Conservation (phyloP, 2,113 vertebrate genomes). For the Corvus cornix region DNA sequence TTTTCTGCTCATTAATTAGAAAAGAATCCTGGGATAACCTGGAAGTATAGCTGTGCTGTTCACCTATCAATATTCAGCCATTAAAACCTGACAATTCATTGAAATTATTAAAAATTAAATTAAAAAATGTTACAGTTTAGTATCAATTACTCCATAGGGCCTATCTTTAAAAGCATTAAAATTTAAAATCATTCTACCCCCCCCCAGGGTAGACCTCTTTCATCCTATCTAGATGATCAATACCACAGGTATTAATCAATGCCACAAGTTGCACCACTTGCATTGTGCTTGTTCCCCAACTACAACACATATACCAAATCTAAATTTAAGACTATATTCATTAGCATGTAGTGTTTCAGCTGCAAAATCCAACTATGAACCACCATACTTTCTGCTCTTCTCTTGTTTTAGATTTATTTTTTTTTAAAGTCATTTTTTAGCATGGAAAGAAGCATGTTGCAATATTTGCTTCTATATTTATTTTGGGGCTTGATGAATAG, state of each 20-base stretch:
- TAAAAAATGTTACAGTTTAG: background rate
- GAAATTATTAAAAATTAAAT: background rate
- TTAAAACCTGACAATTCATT: background rate
- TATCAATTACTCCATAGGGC: background rate
- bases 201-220: background rate
- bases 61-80: background rate
- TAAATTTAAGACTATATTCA: background rate
- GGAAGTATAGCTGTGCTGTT: background rate
- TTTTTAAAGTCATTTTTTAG: background rate
- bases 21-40: background rate
- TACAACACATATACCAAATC: background rate
- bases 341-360: background rate
- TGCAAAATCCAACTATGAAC: background rate
- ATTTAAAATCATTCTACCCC: background rate
- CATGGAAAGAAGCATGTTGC: background rate
- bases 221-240: background rate
- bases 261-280: background rate
- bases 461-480: conserved; percentile 48
- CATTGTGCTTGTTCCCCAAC: background rate
- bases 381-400: background rate
- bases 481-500: background rate
- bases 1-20: background rate
- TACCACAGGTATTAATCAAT: background rate
- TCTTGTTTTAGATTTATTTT: background rate
- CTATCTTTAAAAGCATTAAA: background rate